phyloP scores from a whole-genome alignment of 1,140 invertebrate genomes.

The Papilio polyxenes region DNA sequence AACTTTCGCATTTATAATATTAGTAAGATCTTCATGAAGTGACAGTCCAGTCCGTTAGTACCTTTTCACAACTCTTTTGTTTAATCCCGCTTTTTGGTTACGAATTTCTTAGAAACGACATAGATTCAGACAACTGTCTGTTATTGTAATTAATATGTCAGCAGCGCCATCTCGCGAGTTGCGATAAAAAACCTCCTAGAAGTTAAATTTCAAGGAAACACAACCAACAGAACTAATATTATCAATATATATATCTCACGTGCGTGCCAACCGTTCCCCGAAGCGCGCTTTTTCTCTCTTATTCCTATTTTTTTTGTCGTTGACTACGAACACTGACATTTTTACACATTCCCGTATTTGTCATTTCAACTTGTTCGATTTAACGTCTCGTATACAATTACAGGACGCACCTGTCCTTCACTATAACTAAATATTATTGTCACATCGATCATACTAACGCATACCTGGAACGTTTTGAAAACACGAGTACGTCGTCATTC shows the following conservation, averaged over 20 bases:
- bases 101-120: not conserved
- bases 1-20: too few species aligned
- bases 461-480: slow-evolving; percentile 15
- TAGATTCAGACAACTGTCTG: slow-evolving; percentile 37
- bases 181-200: slow-evolving; percentile 39
- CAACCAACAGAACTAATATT: slow-evolving; percentile 62
- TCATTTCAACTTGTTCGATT: slow-evolving; percentile 43
- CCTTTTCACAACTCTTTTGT: not conserved
- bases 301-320: slow-evolving; percentile 50
- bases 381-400: slow-evolving; percentile 47
- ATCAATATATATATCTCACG: slow-evolving; percentile 72
- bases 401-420: slow-evolving; percentile 51
- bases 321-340: slow-evolving; percentile 50
- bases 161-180: slow-evolving; percentile 42
- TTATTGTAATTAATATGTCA: slow-evolving; percentile 71
- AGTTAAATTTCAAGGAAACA: slow-evolving; percentile 57
- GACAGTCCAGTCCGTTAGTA: not conserved
- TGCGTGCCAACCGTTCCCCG: slow-evolving; percentile 58
- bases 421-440: slow-evolving; percentile 2
- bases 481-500: not conserved
- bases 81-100: not conserved
- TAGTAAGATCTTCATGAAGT: too few species aligned
- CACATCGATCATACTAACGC: not conserved
- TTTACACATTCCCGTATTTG: slow-evolving; percentile 51
- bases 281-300: slow-evolving; percentile 54